Conservation (phyloP, 2,797 vertebrate species). For the Squalus acanthias region DNA sequence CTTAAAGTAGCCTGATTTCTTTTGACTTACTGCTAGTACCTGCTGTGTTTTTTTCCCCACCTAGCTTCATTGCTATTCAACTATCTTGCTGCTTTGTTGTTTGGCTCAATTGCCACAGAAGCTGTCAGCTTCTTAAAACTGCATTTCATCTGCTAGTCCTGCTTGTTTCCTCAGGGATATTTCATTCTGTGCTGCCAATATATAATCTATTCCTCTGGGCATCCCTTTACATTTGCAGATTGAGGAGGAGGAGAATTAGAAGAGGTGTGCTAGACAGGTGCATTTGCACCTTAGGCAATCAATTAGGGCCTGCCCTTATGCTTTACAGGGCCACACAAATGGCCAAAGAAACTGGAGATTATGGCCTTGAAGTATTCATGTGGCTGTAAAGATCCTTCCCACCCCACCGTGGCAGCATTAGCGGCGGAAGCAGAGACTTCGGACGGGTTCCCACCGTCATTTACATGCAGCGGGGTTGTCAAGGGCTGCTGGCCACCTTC, state of each 20-base stretch:
- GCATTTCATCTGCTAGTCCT: conserved; percentile 9
- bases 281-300: neutral
- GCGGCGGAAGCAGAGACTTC: neutral
- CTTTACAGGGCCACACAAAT: neutral
- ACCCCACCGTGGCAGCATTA: neutral
- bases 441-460: no score
- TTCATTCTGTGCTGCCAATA: conserved; percentile 10
- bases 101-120: neutral
- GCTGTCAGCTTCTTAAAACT: neutral
- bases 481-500: neutral
- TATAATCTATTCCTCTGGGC: neutral
- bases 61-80: neutral
- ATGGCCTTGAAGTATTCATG: neutral
- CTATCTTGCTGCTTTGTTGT: neutral
- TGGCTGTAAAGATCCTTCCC: no score
- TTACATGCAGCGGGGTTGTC: neutral
- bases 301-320: neutral
- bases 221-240: neutral
- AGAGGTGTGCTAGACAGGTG: neutral
- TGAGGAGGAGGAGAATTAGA: neutral
- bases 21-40: neutral
- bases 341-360: neutral
- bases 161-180: neutral
- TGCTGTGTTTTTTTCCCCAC: neutral
- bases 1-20: neutral